Conservation (phyloP, 2,888 invertebrate genomes). For the Meghimatium bilineatum region DNA sequence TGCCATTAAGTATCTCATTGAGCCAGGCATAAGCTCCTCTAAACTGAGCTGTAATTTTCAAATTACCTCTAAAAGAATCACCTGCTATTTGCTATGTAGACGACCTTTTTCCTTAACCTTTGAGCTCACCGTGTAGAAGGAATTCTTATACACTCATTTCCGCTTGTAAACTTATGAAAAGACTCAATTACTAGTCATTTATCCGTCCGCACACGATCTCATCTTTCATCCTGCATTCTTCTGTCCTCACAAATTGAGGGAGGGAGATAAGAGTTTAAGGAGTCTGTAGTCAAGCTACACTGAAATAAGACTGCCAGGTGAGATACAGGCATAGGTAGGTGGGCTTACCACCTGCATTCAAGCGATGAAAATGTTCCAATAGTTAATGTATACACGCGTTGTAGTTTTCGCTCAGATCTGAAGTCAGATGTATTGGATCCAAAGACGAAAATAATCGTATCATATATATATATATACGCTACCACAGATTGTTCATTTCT, state of each 20-base stretch:
- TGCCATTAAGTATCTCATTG: neutral
- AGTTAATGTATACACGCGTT: neutral
- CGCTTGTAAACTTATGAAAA: constrained; percentile 2
- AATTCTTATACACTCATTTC: neutral
- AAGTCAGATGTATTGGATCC: too few relatives aligned
- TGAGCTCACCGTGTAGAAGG: neutral
- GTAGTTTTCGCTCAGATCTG: too few relatives aligned
- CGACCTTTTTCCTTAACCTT: neutral
- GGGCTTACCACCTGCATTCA: neutral
- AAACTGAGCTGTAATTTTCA: neutral
- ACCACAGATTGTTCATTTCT: too few relatives aligned
- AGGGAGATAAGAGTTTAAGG: neutral
- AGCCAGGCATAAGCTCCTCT: neutral
- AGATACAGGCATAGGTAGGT: neutral
- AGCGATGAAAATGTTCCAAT: neutral
- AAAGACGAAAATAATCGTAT: too few relatives aligned
- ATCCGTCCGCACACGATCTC: neutral
- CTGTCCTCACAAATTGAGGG: neutral
- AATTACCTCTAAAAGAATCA: neutral
- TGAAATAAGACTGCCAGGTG: constrained; percentile 4
- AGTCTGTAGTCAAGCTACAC: neutral
- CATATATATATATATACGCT: too few relatives aligned
- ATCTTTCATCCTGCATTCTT: neutral
- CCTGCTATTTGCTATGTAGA: neutral
- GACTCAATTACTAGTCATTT: constrained; percentile 11